A percentile compares a stretch with the other conserved stretches of the same genome.
These are phyloP conservation scores for Lochmaea crataegi DNA, from an alignment of 2,888 invertebrate genomes.

Conservation along the genomic window DNA sequence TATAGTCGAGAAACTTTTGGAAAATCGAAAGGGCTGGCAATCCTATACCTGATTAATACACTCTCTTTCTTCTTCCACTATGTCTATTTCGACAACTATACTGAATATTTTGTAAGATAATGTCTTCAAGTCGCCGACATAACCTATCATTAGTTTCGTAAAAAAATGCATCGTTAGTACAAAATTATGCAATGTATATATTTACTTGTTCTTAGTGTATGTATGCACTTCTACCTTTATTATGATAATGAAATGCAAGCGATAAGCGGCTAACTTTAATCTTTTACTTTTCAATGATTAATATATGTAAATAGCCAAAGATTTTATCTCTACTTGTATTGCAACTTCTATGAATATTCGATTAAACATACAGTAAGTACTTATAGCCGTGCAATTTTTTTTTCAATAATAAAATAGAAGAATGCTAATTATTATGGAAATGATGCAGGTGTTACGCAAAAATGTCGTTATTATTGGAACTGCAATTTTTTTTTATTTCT, in stretches of 20 bases:
- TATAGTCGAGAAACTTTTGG: no score
- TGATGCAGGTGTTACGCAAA: background rate
- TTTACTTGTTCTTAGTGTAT: background rate
- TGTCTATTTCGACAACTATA: no score
- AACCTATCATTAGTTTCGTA: no score
- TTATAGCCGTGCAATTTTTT: background rate
- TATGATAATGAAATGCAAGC: constrained; percentile 16
- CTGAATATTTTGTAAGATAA: no score
- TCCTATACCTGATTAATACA: no score
- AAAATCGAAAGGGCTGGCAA: no score
- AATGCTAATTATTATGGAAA: background rate
- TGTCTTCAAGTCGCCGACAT: no score
- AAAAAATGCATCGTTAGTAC: no score
- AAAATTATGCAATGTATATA: background rate
- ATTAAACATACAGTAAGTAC: background rate
- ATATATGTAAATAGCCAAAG: constrained; percentile 12
- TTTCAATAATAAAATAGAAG: background rate
- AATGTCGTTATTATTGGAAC: no score
- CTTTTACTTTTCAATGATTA: constrained; percentile 7
- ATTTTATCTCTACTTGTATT: constrained; percentile 6
- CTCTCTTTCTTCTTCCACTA: no score
- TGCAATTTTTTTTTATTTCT: no score
- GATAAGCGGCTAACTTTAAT: constrained; percentile 16
- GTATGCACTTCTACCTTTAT: constrained; percentile 14
- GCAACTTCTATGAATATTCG: constrained; percentile 3